Percentiles rank a stretch among this genome's conserved stretches.
phyloP scores from a whole-genome alignment of 2,888 invertebrate genomes.

The Ditylenchus weischeri region DNA sequence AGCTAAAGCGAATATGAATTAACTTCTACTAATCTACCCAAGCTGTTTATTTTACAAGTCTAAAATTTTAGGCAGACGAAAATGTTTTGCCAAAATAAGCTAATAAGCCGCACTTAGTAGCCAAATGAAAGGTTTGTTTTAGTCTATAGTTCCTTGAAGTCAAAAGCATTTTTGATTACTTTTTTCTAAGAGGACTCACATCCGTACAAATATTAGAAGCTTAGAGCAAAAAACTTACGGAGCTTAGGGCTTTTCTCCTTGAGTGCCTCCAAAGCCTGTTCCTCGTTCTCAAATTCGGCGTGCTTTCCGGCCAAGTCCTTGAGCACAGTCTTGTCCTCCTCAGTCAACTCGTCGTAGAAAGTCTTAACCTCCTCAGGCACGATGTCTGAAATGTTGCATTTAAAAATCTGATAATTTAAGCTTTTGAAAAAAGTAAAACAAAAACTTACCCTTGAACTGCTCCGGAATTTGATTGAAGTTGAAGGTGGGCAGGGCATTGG shows the following conservation, averaged over 20 bases:
- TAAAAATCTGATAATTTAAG: not conserved
- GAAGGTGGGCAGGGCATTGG: slow-evolving; percentile 18
- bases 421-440: not conserved
- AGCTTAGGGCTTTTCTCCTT: slow-evolving; percentile 42
- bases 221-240: slow-evolving; percentile 12
- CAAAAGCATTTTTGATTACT: no score
- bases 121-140: no score
- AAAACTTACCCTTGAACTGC: slow-evolving; percentile 27
- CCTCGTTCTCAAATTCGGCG: slow-evolving; percentile 32
- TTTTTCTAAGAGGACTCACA: not conserved
- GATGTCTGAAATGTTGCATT: slow-evolving; percentile 34
- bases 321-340: slow-evolving; percentile 49
- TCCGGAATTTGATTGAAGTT: slow-evolving; percentile 50
- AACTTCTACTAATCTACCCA: no score
- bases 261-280: slow-evolving; percentile 41
- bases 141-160: no score
- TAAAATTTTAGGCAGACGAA: no score
- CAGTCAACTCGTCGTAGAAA: slow-evolving; percentile 51
- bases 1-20: no score
- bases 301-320: slow-evolving; percentile 51
- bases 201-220: not conserved
- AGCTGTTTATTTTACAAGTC: no score
- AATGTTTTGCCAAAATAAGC: no score
- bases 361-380: slow-evolving; percentile 53
- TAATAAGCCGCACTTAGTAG: no score